Evolutionary conservation across 2,113 vertebrate species (phyloP).

Genomic region (Brevimyrus niger): DNA sequence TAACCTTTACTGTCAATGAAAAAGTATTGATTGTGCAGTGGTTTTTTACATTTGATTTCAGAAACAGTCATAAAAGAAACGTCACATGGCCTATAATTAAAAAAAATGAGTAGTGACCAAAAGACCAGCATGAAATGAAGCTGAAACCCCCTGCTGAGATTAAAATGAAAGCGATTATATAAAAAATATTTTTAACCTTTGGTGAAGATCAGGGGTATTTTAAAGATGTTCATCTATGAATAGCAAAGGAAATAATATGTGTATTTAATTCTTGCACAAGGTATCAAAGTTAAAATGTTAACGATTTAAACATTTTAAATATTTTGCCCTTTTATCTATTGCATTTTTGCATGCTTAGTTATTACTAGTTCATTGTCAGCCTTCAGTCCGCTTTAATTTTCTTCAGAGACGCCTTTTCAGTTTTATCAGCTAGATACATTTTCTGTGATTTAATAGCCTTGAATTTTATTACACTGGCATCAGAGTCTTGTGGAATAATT

Average conservation of each 20-base stretch:
- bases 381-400: neutral
- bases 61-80: slow-evolving; percentile 72
- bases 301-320: neutral
- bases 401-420: neutral
- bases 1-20: slow-evolving; percentile 80
- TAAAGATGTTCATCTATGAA: slow-evolving; percentile 16
- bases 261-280: neutral
- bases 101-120: slow-evolving; percentile 59
- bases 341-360: neutral
- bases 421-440: neutral
- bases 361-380: neutral
- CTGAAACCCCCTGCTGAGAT: slow-evolving; percentile 37
- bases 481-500: slow-evolving; percentile 54
- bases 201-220: slow-evolving; percentile 19
- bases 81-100: slow-evolving; percentile 46
- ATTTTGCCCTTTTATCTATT: neutral
- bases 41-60: slow-evolving; percentile 74
- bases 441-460: too few relatives aligned
- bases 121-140: slow-evolving; percentile 53
- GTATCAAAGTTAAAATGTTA: neutral
- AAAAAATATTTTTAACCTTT: slow-evolving; percentile 1
- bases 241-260: neutral
- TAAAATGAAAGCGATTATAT: slow-evolving; percentile 7
- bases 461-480: slow-evolving; percentile 49
- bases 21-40: slow-evolving; percentile 70